phyloP scores from a whole-genome alignment of 2,113 vertebrate species.

The Orycteropus afer region DNA sequence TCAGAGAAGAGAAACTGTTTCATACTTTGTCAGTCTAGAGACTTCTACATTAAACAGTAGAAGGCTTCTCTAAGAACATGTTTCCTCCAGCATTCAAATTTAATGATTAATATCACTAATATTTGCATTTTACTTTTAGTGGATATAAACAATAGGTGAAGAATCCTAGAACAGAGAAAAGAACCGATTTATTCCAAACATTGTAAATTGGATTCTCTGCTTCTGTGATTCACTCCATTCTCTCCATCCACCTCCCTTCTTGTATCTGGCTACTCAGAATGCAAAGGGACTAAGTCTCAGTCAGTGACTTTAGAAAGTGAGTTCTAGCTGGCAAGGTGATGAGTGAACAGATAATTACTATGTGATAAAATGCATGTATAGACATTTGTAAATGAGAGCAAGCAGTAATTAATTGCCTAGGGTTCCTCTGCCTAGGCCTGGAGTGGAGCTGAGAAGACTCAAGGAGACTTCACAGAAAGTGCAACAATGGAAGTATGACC shows the following conservation, averaged over 20 bases:
- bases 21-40: neutral
- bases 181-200: neutral
- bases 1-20: neutral
- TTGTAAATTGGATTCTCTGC: neutral
- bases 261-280: conserved; percentile 11
- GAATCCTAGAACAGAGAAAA: neutral
- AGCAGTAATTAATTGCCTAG: conserved; percentile 52
- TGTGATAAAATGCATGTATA: neutral
- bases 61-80: neutral
- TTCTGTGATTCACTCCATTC: conserved; percentile 2
- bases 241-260: neutral
- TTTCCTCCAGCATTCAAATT: conserved; percentile 27
- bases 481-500: neutral
- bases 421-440: neutral
- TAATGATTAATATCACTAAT: neutral
- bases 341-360: conserved; percentile 56
- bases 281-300: neutral
- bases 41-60: neutral
- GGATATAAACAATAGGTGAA: conserved; percentile 12
- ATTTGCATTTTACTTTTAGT: conserved; percentile 39
- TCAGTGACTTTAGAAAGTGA: conserved; percentile 26
- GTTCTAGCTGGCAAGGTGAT: neutral
- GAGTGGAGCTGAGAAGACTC: conserved; percentile 29
- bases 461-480: conserved; percentile 25
- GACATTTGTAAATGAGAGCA: neutral